A percentile compares a stretch with the other conserved stretches of the same genome.
These are phyloP conservation scores for Scolopax rusticola DNA, from an alignment of 2,797 vertebrate species.

Conservation along the genomic window DNA sequence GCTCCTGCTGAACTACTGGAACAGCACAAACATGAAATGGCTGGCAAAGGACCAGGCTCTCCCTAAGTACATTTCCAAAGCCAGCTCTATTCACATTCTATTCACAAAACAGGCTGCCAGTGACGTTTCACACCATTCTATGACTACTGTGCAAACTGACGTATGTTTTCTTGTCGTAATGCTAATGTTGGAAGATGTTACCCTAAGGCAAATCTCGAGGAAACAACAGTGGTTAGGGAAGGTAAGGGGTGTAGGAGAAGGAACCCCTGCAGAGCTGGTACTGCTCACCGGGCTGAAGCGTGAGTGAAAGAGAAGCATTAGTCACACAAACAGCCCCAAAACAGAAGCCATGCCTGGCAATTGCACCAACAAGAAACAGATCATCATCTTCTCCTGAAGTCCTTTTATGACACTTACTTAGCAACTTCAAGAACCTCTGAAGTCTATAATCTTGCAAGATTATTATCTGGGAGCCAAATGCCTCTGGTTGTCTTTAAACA, in stretches of 20 bases:
- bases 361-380: constrained; percentile 23
- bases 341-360: constrained; percentile 21
- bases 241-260: not conserved
- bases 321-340: not conserved
- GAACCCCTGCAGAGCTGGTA: not conserved
- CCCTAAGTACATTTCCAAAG: not conserved
- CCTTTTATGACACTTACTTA: constrained; percentile 20
- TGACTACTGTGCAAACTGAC: not conserved
- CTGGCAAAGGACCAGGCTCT: not conserved
- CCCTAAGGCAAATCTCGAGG: not conserved
- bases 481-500: not conserved
- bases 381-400: not conserved
- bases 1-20: not conserved
- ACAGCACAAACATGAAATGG: not conserved
- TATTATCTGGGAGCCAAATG: not conserved
- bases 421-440: constrained; percentile 21
- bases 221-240: not conserved
- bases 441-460: not conserved
- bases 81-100: not conserved
- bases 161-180: not conserved
- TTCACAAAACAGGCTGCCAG: not conserved
- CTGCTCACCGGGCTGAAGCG: not conserved
- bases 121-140: not conserved
- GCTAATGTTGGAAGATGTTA: not conserved
- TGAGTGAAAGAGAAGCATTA: not conserved